Percentiles rank a stretch among this genome's conserved stretches.
Evolutionary conservation across 1,140 invertebrate species (phyloP).

Genomic region (Lepeophtheirus salmonis): DNA sequence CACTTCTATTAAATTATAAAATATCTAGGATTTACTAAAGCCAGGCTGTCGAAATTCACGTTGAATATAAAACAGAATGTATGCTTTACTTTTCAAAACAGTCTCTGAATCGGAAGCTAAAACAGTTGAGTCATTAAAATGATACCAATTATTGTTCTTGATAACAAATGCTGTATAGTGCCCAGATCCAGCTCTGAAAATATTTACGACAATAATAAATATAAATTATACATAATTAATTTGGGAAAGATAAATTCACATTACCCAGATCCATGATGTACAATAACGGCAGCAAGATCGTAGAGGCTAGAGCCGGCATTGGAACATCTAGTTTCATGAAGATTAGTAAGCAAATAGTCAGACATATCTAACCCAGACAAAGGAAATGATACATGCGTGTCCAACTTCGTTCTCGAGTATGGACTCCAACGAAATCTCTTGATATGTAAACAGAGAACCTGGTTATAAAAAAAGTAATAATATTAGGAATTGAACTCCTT

Average conservation of each 20-base stretch:
- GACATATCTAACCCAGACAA: slow-evolving; percentile 57
- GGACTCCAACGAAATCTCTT: slow-evolving; percentile 69
- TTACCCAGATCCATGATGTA: slow-evolving; percentile 63
- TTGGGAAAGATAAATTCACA: neutral
- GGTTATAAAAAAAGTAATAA: slow-evolving; percentile 22
- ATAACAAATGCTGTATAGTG: slow-evolving; percentile 68
- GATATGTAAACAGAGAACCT: slow-evolving; percentile 61
- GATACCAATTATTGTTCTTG: slow-evolving; percentile 56
- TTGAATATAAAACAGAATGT: slow-evolving; percentile 65
- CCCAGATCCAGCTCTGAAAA: slow-evolving; percentile 51
- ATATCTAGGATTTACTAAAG: too few relatives aligned
- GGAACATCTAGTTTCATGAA: slow-evolving; percentile 43
- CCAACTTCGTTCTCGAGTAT: slow-evolving; percentile 55
- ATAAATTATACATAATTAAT: too few relatives aligned
- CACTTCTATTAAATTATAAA: too few relatives aligned
- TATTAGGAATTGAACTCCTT: neutral
- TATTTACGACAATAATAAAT: slow-evolving; percentile 22
- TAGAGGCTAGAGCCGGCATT: slow-evolving; percentile 43
- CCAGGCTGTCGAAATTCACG: slow-evolving; percentile 33
- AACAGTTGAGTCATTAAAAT: slow-evolving; percentile 76
- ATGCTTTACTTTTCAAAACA: slow-evolving; percentile 59
- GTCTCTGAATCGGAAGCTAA: slow-evolving; percentile 42
- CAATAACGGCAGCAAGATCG: slow-evolving; percentile 62
- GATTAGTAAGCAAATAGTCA: slow-evolving; percentile 45
- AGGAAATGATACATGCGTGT: slow-evolving; percentile 57